These are phyloP conservation scores for Parotia lawesii DNA, from an alignment of 2,113 vertebrate species.

Conservation along the genomic window DNA sequence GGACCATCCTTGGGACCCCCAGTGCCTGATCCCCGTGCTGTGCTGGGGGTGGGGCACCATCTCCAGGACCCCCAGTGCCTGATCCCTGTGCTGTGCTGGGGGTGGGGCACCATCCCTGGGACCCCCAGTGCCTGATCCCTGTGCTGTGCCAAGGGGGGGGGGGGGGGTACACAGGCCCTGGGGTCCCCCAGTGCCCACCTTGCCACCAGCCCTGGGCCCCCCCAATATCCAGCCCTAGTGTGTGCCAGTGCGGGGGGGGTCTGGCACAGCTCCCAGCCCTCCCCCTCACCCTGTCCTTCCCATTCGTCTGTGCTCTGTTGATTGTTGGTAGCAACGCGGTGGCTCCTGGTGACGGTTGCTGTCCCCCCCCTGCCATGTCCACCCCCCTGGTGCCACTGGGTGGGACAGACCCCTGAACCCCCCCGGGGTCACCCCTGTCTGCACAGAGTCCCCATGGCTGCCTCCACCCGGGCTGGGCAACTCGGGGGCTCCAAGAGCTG, in stretches of 20 bases:
- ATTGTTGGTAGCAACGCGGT: conserved; percentile 29
- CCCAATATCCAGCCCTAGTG: accelerated
- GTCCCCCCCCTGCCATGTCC: neutral
- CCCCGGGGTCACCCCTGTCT: neutral
- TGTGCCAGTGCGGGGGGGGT: accelerated
- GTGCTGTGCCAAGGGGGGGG: neutral
- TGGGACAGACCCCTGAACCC: neutral
- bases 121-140: neutral
- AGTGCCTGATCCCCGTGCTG: accelerated
- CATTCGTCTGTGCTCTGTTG: neutral
- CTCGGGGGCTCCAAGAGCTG: neutral
- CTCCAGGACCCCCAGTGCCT: neutral
- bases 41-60: no score
- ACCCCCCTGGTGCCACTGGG: accelerated
- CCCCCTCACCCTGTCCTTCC: neutral
- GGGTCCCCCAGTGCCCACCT: neutral
- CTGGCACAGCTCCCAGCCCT: neutral
- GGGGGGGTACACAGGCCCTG: neutral
- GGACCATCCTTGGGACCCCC: neutral
- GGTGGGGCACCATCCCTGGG: neutral
- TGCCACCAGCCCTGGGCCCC: neutral
- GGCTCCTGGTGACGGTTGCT: conserved; percentile 18
- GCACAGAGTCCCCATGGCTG: neutral
- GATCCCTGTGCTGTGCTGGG: no score
- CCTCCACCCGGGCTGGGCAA: neutral